A percentile compares a stretch with the other conserved stretches of the same genome.
These are phyloP conservation scores for Ferdinandea cuprea DNA, from an alignment of 2,888 invertebrate species.

Conservation along the genomic window DNA sequence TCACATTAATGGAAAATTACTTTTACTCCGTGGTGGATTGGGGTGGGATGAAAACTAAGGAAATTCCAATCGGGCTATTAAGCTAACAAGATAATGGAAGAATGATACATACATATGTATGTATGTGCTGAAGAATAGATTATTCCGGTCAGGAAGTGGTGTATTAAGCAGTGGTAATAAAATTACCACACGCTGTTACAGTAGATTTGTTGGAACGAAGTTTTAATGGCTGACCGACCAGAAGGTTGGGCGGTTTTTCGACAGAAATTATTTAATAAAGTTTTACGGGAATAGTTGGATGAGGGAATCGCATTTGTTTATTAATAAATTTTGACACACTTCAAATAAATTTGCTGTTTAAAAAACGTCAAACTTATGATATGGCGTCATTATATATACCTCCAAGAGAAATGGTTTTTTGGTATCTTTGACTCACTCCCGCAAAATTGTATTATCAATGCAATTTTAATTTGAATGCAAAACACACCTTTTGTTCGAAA, in stretches of 20 bases:
- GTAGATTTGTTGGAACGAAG: neutral
- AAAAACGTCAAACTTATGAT: too few relatives aligned
- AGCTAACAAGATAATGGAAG: conserved; percentile 47
- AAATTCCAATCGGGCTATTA: conserved; percentile 29
- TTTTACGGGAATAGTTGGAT: too few relatives aligned
- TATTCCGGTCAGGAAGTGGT: conserved; percentile 11
- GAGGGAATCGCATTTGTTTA: too few relatives aligned
- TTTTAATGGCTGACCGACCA: neutral
- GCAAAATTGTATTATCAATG: too few relatives aligned
- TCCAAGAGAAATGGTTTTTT: too few relatives aligned
- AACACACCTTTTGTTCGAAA: too few relatives aligned
- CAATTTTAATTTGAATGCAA: too few relatives aligned
- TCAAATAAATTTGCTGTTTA: too few relatives aligned
- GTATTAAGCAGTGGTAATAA: conserved; percentile 19
- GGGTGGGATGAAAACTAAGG: neutral
- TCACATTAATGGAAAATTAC: conserved; percentile 61
- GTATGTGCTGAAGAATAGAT: neutral
- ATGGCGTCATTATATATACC: too few relatives aligned
- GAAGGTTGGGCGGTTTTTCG: neutral
- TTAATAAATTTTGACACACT: too few relatives aligned
- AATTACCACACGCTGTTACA: conserved; percentile 11
- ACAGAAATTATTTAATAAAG: too few relatives aligned
- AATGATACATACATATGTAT: conserved; percentile 26
- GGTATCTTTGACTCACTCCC: too few relatives aligned
- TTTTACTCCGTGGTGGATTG: conserved; percentile 2